phyloP scores from a whole-genome alignment of 37 sponge, comb jelly and placozoan genomes.

The Aphrocallistes beatrix region DNA sequence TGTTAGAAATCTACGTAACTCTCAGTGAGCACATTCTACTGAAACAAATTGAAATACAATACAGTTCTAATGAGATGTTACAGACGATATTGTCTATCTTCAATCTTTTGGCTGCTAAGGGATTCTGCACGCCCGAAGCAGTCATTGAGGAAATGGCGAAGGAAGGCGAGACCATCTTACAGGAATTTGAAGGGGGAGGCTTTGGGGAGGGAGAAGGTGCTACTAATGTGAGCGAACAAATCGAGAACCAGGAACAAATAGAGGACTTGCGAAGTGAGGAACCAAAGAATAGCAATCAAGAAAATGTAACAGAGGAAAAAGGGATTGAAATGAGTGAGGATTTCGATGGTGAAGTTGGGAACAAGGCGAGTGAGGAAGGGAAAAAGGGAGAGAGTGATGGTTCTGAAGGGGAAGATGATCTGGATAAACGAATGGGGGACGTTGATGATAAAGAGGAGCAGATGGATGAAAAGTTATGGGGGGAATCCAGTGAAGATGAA shows the following conservation, averaged over 20 bases:
- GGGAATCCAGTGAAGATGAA: slow-evolving; percentile 18
- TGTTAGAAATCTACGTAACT: background rate
- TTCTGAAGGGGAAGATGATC: slow-evolving; percentile 19
- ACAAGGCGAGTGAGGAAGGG: background rate
- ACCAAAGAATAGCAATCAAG: slow-evolving; percentile 9
- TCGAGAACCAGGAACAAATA: slow-evolving; percentile 15
- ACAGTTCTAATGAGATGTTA: background rate
- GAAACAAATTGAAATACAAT: background rate
- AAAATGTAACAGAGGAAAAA: slow-evolving; percentile 35
- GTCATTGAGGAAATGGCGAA: slow-evolving; percentile 23
- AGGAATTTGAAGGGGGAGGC: slow-evolving; percentile 67
- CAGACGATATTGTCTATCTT: background rate
- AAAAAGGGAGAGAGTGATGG: background rate
- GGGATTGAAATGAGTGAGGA: slow-evolving; percentile 69
- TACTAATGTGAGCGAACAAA: slow-evolving; percentile 59
- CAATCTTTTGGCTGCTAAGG: slow-evolving; percentile 31
- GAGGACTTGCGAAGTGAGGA: slow-evolving; percentile 22
- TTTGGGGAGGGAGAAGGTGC: slow-evolving; percentile 76
- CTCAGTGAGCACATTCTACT: background rate
- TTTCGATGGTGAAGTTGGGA: slow-evolving; percentile 56
- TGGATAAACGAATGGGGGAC: background rate
- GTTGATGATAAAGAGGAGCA: slow-evolving; percentile 19
- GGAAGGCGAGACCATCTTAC: slow-evolving; percentile 44
- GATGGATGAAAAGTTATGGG: slow-evolving; percentile 17
- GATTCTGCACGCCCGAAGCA: slow-evolving; percentile 61